Base-by-base conservation (phyloP, 2,888 invertebrate genomes). In the Macroteleia sp. region DNA sequence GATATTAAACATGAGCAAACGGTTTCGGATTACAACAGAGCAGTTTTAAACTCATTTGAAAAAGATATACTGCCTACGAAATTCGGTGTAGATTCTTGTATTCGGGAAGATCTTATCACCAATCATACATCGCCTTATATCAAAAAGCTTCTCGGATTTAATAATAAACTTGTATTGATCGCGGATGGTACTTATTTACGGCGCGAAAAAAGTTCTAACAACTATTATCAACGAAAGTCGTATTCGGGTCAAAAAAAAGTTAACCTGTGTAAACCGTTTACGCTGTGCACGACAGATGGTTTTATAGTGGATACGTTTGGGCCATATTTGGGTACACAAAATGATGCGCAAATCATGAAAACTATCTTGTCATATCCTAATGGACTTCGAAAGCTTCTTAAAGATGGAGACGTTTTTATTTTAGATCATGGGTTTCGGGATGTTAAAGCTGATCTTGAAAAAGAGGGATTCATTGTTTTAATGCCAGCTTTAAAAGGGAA, bases 401-500 rank as follows among this genome's bases (percentile, higher is more conserved):
- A 34, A 48, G n/a, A n/a, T n/a, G 75, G 70, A 8, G 84, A 85
- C 52, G 59, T 83, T 30, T 80, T 71, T 57, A 54, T 84, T n/a
- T 30, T 83, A 9, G 83, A 83, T 62, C 32, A 83, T 41, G 62
- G 57, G 10, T 77, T 77, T 28, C 19, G 73, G 22, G 77, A 74
- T 32, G 54, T 74, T 28, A 25, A 56, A 28, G 9, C 17, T 28
- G 8, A 61, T 17, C 44, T 75, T 22, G 48, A 75, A 61, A 32
- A 57, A 16, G 46, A 66, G n/a, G 32, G 32, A n/a, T 50, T 32
- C 9, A 32, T 50, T 19, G 50, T 50, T n/a, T 50, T 50, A 32
- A 84, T 82, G 84, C 82, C 81, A 32, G 81, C 83, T 10, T 64
- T 83, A 5, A 80, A 83, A 79, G 83, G 82, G 3, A 81, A 81